These are phyloP conservation scores for Calliphora vomitoria DNA, from an alignment of 2,888 invertebrate genomes.

Conservation along the genomic window DNA sequence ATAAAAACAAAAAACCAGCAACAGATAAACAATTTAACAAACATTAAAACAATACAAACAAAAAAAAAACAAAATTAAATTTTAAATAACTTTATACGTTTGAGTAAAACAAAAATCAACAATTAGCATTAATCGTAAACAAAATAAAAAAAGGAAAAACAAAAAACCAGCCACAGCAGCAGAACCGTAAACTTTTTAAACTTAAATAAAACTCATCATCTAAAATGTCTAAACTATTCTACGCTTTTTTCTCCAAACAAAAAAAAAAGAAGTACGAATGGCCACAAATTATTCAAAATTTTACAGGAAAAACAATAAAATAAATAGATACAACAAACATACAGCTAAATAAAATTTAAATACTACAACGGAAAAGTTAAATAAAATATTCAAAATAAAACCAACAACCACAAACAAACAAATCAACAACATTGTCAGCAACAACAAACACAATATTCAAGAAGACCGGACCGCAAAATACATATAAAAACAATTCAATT, in stretches of 20 bases:
- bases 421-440: conserved; percentile 52
- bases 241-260: conserved; percentile 26
- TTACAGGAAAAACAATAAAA: conserved; percentile 53
- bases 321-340: conserved; percentile 67
- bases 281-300: conserved; percentile 61
- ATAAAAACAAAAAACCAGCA: conserved; percentile 73
- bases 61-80: conserved; percentile 71
- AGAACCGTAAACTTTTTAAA: conserved; percentile 66
- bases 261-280: conserved; percentile 40
- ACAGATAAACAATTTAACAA: conserved; percentile 70
- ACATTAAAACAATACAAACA: conserved; percentile 43
- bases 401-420: conserved; percentile 75
- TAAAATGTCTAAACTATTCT: conserved; percentile 37
- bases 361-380: conserved; percentile 76
- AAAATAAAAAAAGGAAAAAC: conserved; percentile 53
- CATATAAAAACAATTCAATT: conserved; percentile 25
- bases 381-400: conserved; percentile 74
- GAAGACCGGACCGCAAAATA: conserved; percentile 70
- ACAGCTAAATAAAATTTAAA: conserved; percentile 24
- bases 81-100: conserved; percentile 79
- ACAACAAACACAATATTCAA: conserved; percentile 51
- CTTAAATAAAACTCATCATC: conserved; percentile 52
- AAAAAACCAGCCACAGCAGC: conserved; percentile 56
- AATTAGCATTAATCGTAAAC: conserved; percentile 73
- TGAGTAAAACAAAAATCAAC: conserved; percentile 76